Conservation (phyloP, 1,140 invertebrate species). For the Coenobita brevimanus region DNA sequence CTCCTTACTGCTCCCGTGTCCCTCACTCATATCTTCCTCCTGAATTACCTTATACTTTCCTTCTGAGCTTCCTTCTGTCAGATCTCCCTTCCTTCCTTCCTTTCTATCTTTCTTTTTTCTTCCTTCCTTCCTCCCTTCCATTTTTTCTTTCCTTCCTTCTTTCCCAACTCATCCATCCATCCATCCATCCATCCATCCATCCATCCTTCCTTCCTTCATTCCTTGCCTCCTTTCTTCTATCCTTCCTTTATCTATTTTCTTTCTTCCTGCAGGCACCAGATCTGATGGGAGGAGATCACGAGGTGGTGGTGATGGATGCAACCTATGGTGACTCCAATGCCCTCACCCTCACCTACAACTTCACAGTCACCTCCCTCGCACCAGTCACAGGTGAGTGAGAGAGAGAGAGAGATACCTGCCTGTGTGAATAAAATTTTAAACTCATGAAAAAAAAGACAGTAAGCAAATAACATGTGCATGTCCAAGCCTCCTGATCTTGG, state of each 20-base stretch:
- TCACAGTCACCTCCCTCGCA: not conserved
- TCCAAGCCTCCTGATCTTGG: not conserved
- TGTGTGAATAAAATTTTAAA: not conserved
- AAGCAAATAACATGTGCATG: not conserved
- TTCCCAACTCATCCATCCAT: not conserved
- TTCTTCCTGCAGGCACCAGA: constrained; percentile 16
- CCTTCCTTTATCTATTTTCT: not conserved
- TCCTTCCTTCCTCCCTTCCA: too few relatives aligned
- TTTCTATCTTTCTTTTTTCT: not conserved
- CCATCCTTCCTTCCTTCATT: not conserved
- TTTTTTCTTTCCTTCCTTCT: not conserved
- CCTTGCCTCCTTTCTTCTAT: not conserved
- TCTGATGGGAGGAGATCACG: not conserved
- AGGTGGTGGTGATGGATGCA: constrained; percentile 24
- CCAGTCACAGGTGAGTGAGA: constrained; percentile 21
- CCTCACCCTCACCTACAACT: constrained; percentile 2
- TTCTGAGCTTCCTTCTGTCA: not conserved
- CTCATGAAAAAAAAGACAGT: not conserved
- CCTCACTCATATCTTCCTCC: too few relatives aligned
- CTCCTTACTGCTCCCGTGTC: too few relatives aligned
- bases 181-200: too few relatives aligned
- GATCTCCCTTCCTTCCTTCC: not conserved
- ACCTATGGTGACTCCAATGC: constrained; percentile 42
- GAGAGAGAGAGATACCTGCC: not conserved
- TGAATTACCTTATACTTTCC: too few relatives aligned